Conservation (phyloP, 2,113 vertebrate species). For the Motacilla alba region DNA sequence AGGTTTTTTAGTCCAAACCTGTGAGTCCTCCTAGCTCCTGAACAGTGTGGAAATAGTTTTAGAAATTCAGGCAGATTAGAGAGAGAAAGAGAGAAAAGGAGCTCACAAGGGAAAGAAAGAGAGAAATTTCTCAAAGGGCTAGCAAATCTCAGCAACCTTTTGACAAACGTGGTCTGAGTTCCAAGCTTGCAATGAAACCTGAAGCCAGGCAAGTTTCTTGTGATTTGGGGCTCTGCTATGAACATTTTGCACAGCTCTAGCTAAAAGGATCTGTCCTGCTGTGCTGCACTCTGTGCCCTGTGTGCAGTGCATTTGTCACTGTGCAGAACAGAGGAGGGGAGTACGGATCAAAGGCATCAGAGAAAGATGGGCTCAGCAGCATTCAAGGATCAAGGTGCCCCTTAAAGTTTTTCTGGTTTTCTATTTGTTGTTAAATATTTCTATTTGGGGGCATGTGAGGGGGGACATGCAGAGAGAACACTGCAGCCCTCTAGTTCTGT, state of each 20-base stretch:
- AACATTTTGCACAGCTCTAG: slow-evolving; percentile 59
- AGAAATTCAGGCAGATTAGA: slow-evolving; percentile 45
- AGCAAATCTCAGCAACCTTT: slow-evolving; percentile 45
- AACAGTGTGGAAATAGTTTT: slow-evolving; percentile 47
- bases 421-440: slow-evolving; percentile 34
- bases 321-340: slow-evolving; percentile 55
- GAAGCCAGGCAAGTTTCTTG: slow-evolving; percentile 49
- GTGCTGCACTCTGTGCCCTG: slow-evolving; percentile 60
- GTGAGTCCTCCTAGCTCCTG: slow-evolving; percentile 4
- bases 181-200: slow-evolving; percentile 41
- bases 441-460: neutral
- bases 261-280: slow-evolving; percentile 61
- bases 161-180: slow-evolving; percentile 48
- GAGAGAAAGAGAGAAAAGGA: slow-evolving; percentile 21
- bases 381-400: slow-evolving; percentile 16
- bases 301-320: slow-evolving; percentile 58
- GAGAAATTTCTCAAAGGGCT: slow-evolving; percentile 26
- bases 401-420: slow-evolving; percentile 39
- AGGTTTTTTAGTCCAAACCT: slow-evolving; percentile 21
- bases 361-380: slow-evolving; percentile 53
- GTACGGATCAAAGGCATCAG: slow-evolving; percentile 53
- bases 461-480: neutral
- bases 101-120: neutral
- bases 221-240: slow-evolving; percentile 63
- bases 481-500: neutral